phyloP scores from a whole-genome alignment of 2,113 vertebrate genomes.

The Hypanus sabinus region DNA sequence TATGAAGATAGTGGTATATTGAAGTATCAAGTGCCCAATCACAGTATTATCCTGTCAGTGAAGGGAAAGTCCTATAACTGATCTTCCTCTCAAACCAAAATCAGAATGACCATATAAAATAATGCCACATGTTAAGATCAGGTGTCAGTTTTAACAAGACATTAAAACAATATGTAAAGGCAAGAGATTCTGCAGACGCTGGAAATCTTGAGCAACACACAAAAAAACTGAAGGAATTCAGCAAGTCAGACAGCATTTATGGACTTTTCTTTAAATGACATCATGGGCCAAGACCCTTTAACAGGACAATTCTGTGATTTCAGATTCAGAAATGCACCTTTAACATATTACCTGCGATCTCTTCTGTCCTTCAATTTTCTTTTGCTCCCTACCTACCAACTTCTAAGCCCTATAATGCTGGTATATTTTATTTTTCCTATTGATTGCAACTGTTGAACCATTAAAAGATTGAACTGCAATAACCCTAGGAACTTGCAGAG shows the following conservation, averaged over 20 bases:
- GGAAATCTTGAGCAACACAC: no score
- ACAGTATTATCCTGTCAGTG: background rate
- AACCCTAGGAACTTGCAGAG: background rate
- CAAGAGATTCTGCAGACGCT: no score
- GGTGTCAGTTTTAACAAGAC: background rate
- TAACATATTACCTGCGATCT: background rate
- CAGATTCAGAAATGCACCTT: background rate
- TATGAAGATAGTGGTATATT: no score
- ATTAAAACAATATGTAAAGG: background rate
- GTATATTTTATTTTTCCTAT: background rate
- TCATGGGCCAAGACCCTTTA: no score
- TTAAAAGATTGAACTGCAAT: background rate
- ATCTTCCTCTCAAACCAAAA: background rate
- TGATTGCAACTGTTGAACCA: background rate
- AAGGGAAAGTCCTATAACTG: background rate
- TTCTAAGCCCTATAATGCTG: background rate
- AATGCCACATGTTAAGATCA: background rate
- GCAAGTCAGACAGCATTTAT: no score
- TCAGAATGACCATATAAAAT: background rate
- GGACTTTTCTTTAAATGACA: no score
- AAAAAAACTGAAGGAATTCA: no score
- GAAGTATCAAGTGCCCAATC: no score
- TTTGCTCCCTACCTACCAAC: background rate
- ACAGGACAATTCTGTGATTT: background rate
- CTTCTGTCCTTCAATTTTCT: background rate